phyloP scores from a whole-genome alignment of 2,797 vertebrate genomes.

The Melopsittacus undulatus region DNA sequence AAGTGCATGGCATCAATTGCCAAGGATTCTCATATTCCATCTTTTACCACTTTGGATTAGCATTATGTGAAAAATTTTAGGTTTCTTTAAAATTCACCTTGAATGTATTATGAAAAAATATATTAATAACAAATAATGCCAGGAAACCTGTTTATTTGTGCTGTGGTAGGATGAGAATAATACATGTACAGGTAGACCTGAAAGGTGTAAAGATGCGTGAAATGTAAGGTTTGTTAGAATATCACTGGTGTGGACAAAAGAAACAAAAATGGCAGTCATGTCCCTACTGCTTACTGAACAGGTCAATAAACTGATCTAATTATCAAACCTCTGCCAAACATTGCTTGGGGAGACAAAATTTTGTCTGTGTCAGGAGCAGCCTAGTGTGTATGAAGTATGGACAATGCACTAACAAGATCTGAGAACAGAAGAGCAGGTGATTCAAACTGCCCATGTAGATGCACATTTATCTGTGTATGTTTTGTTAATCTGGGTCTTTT shows the following conservation, averaged over 20 bases:
- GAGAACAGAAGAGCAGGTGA: background rate
- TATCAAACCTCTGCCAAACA: background rate
- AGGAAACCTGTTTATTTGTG: background rate
- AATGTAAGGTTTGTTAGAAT: background rate
- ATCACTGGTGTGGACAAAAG: background rate
- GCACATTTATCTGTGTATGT: background rate
- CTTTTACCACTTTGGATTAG: background rate
- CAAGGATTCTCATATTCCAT: background rate
- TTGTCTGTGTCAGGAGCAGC: background rate
- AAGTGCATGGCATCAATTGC: background rate
- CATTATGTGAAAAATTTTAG: background rate
- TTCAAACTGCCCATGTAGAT: background rate
- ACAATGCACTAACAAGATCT: background rate
- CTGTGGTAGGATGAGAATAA: background rate
- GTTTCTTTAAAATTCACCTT: background rate
- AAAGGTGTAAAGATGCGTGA: background rate
- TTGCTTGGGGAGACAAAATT: background rate
- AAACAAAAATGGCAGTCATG: rapidly evolving
- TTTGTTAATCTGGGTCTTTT: background rate
- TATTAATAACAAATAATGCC: background rate
- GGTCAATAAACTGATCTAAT: background rate
- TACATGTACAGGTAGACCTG: background rate
- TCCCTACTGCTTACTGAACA: background rate
- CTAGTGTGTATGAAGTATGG: rapidly evolving
- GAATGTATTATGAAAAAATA: background rate